Conservation (phyloP, 2,888 invertebrate species). For the Chalcosyrphus nemorum region DNA sequence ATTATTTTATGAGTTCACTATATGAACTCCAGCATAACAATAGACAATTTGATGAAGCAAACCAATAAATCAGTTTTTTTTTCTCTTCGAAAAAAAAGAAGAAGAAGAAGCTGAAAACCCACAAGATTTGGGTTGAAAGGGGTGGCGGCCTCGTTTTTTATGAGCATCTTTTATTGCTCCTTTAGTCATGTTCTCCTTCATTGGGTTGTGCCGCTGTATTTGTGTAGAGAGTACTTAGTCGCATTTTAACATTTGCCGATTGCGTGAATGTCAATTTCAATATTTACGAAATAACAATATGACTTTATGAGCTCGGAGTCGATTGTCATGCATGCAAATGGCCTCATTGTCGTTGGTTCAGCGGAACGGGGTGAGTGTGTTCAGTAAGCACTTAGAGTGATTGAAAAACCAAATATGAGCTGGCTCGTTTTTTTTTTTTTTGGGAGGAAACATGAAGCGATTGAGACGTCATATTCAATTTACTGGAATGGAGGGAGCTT, state of each 20-base stretch:
- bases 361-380: not conserved
- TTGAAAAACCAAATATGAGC: conserved; percentile 37
- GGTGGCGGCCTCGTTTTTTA: conserved; percentile 48
- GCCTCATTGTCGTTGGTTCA: conserved; percentile 76
- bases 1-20: conserved; percentile 71
- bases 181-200: conserved; percentile 47
- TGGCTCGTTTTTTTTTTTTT: not conserved
- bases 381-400: conserved; percentile 40
- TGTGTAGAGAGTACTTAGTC: conserved; percentile 50
- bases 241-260: conserved; percentile 65
- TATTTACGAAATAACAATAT: conserved; percentile 70
- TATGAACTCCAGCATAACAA: conserved; percentile 70
- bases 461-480: conserved; percentile 12
- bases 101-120: conserved; percentile 44
- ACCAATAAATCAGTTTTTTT: conserved; percentile 69
- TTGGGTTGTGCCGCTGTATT: conserved; percentile 5
- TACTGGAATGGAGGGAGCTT: not conserved
- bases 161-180: conserved; percentile 62
- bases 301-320: conserved; percentile 70
- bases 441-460: not conserved
- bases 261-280: conserved; percentile 70
- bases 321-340: conserved; percentile 81
- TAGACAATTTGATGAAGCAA: conserved; percentile 73
- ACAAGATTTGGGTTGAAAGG: conserved; percentile 61
- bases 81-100: conserved; percentile 12